phyloP scores from a whole-genome alignment of 2,797 vertebrate genomes.

The Lepilemur ruficaudatus region DNA sequence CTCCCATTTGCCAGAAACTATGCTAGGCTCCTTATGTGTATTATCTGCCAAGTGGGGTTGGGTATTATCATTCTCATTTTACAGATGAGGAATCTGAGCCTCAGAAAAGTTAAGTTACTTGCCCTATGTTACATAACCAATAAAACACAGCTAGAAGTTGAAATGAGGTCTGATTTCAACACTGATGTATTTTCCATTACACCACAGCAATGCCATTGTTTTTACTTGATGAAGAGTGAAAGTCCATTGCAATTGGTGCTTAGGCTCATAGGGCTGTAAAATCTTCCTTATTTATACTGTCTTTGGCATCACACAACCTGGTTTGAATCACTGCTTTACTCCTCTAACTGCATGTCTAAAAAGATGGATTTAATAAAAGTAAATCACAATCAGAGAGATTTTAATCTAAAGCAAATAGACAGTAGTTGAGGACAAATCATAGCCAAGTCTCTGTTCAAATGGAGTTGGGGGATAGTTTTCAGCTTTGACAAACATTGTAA shows the following conservation, averaged over 20 bases:
- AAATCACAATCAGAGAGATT: not conserved
- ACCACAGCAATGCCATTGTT: not conserved
- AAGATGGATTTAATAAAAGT: not conserved
- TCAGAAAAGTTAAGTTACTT: not conserved
- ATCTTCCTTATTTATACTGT: not conserved
- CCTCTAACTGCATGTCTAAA: not conserved
- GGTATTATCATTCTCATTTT: not conserved
- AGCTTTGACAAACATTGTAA: not conserved
- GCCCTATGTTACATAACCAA: not conserved
- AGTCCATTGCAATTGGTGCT: not conserved
- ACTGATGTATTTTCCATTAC: not conserved
- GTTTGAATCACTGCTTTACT: not conserved
- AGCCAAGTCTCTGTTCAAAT: not conserved
- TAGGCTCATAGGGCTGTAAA: not conserved
- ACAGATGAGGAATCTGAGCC: not conserved
- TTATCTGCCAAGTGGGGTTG: not conserved
- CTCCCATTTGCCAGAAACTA: not conserved
- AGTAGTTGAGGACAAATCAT: not conserved
- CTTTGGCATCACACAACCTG: not conserved
- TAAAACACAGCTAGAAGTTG: not conserved
- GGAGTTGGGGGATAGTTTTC: not conserved
- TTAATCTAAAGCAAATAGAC: constrained; percentile 11
- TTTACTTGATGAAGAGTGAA: not conserved
- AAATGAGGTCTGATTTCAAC: not conserved
- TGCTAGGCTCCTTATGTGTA: not conserved